These are phyloP conservation scores for Tetrao urogallus DNA, from an alignment of 2,113 vertebrate genomes.

Conservation along the genomic window DNA sequence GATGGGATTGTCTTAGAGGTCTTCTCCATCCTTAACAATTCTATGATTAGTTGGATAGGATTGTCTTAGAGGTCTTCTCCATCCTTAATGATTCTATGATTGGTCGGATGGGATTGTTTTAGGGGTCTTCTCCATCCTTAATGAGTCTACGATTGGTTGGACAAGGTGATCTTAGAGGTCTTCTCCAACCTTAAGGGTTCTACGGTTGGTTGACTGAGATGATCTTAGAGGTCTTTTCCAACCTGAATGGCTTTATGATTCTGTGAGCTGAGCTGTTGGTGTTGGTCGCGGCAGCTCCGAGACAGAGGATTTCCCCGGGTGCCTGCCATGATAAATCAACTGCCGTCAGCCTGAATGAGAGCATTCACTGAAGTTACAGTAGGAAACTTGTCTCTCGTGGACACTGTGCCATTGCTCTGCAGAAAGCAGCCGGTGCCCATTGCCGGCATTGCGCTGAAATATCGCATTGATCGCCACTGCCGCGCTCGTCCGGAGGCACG, in stretches of 20 bases:
- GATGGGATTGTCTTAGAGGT: no score
- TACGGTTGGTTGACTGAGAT: no score
- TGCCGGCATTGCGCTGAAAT: not conserved
- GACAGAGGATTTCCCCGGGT: not conserved
- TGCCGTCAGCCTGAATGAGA: slow-evolving; percentile 21
- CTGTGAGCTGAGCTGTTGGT: not conserved
- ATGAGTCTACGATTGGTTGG: not conserved
- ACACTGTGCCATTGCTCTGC: slow-evolving; percentile 30
- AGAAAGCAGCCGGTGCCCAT: not conserved
- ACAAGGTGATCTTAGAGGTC: not conserved
- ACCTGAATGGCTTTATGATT: not conserved
- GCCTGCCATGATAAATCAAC: slow-evolving; percentile 41
- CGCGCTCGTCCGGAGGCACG: fast-evolving
- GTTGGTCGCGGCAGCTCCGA: not conserved
- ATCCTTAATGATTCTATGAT: no score
- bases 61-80: no score
- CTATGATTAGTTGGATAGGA: no score
- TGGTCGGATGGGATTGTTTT: no score
- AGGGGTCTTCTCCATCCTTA: no score
- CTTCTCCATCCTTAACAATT: no score
- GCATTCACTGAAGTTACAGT: slow-evolving; percentile 56
- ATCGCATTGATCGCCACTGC: not conserved
- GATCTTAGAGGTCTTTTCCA: not conserved
- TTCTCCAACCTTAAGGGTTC: no score
- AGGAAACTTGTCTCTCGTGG: slow-evolving; percentile 54